Conservation (phyloP, 2,888 invertebrate genomes). For the Mechanitis mazaeus region DNA sequence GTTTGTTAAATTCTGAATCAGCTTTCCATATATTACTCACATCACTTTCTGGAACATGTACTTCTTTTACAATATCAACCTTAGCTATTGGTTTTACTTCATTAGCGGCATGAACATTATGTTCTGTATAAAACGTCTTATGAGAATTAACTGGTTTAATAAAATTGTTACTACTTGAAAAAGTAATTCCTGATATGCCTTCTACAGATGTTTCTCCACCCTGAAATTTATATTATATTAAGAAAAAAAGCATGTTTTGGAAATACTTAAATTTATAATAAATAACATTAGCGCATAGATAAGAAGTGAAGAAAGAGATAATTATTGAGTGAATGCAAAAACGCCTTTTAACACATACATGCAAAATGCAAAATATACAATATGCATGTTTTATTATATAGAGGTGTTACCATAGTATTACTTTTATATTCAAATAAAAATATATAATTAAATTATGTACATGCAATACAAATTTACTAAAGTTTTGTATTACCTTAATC, state of each 20-base stretch:
- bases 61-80: slow-evolving; percentile 21
- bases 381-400: not conserved
- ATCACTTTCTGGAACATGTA: slow-evolving; percentile 36
- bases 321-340: not conserved
- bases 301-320: not conserved
- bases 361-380: slow-evolving; percentile 10
- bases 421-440: not conserved
- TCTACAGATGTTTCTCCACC: slow-evolving; percentile 46
- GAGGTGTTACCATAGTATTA: no score
- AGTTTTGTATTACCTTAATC: slow-evolving; percentile 20
- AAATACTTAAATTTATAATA: not conserved
- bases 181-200: slow-evolving; percentile 48
- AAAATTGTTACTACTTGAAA: slow-evolving; percentile 40
- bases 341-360: slow-evolving; percentile 12
- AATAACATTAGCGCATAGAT: not conserved
- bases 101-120: slow-evolving; percentile 37
- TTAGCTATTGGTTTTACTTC: slow-evolving; percentile 32
- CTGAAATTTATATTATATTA: slow-evolving; percentile 35
- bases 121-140: slow-evolving; percentile 42
- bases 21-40: slow-evolving; percentile 50
- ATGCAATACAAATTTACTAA: slow-evolving; percentile 16
- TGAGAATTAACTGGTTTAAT: slow-evolving; percentile 46
- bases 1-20: slow-evolving; percentile 24
- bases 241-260: no score
- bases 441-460: slow-evolving; percentile 9